Evolutionary conservation across 2,113 vertebrate species (phyloP).

Genomic region (Myiagra hebetior): DNA sequence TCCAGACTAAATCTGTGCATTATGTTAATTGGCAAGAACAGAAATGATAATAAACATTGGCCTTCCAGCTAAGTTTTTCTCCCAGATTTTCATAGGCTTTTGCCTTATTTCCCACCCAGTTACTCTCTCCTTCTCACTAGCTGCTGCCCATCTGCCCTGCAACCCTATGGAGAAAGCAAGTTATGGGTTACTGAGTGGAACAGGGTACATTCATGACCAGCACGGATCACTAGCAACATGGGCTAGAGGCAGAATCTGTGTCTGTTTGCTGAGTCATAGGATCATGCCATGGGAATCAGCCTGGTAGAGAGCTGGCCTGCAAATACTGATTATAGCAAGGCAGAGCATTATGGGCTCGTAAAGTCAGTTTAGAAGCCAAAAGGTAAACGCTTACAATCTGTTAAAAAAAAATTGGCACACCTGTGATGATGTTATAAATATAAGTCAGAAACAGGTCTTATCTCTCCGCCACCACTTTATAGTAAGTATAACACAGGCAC

Average conservation of each 20-base stretch:
- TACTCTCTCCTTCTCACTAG: not conserved
- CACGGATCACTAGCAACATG: fast-evolving
- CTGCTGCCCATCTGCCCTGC: not conserved
- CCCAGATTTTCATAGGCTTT: not conserved
- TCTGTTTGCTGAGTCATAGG: fast-evolving
- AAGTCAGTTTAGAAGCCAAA: not conserved
- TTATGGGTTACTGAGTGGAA: not conserved
- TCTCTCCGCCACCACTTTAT: not conserved
- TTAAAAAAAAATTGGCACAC: not conserved
- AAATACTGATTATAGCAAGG: not conserved
- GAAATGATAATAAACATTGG: not conserved
- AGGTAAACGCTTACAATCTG: not conserved
- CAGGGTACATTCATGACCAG: fast-evolving
- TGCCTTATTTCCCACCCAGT: not conserved
- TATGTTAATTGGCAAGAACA: not conserved
- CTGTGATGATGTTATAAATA: not conserved
- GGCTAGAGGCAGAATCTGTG: not conserved
- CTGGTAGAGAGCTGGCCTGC: not conserved
- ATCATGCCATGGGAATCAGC: not conserved
- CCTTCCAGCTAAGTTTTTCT: not conserved
- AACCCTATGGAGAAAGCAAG: not conserved
- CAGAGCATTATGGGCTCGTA: not conserved
- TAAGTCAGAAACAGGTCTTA: not conserved
- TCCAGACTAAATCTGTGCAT: not conserved
- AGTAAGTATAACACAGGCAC: not conserved